Conservation (phyloP, 2,113 vertebrate species). For the Lucifuga dentata region DNA sequence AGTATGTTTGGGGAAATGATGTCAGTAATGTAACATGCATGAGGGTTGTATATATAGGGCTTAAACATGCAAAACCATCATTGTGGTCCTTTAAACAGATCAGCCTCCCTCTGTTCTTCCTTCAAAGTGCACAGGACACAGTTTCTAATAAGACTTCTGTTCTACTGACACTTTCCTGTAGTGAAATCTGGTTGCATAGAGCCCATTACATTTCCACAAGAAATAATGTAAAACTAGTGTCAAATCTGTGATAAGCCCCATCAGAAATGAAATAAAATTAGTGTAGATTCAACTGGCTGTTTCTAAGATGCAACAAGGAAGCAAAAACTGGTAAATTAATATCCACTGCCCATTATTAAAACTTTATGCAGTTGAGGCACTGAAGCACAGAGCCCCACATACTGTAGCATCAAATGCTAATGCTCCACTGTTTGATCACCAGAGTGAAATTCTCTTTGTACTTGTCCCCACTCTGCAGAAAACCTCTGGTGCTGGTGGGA, state of each 20-base stretch:
- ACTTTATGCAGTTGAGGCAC: not conserved
- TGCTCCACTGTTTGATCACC: not conserved
- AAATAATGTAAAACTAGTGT: conserved; percentile 41
- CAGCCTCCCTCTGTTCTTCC: too few relatives aligned
- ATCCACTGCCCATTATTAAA: not conserved
- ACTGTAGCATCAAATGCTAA: not conserved
- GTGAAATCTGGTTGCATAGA: conserved; percentile 29
- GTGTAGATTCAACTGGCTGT: conserved; percentile 16
- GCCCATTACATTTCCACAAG: conserved; percentile 18
- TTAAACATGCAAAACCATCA: too few relatives aligned
- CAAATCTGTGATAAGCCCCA: conserved; percentile 28
- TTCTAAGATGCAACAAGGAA: conserved; percentile 13
- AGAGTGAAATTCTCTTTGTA: not conserved
- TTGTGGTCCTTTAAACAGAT: too few relatives aligned
- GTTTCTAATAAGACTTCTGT: conserved; percentile 6
- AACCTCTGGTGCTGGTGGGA: not conserved
- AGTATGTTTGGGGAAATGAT: too few relatives aligned
- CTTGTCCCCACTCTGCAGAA: not conserved
- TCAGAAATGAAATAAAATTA: conserved; percentile 21
- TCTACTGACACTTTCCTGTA: conserved; percentile 7
- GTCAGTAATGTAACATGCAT: too few relatives aligned
- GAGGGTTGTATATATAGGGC: too few relatives aligned
- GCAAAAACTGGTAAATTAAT: not conserved
- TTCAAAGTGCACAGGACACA: too few relatives aligned
- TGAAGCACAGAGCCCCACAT: not conserved